Evolutionary conservation across 2,113 vertebrate genomes (phyloP).

Genomic region (Xenopus tropicalis): UCB_Xtro_10.0 CM004450.2:81408001-81408500

Average conservation of each 20-base stretch:
- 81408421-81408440: too few species aligned
- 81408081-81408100: slow-evolving; percentile 79
- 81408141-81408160: slow-evolving; percentile 58
- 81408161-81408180: slow-evolving; percentile 65
- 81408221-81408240: slow-evolving; percentile 73
- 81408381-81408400: too few species aligned
- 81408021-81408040: slow-evolving; percentile 90
- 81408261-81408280: slow-evolving; percentile 87
- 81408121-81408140: slow-evolving; percentile 36
- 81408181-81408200: slow-evolving; percentile 56
- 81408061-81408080: slow-evolving; percentile 88
- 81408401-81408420: too few species aligned
- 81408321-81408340: not conserved
- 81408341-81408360: too few species aligned
- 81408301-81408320: slow-evolving; percentile 89
- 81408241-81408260: slow-evolving; percentile 76
- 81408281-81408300: slow-evolving; percentile 88
- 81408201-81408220: slow-evolving; percentile 68
- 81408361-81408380: too few species aligned
- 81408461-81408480: too few species aligned
- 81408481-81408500: too few species aligned
- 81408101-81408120: slow-evolving; percentile 50
- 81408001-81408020: slow-evolving; percentile 71
- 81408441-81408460: too few species aligned
- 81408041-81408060: slow-evolving; percentile 86